phyloP scores from a whole-genome alignment of 1,140 invertebrate genomes.

The Drosophila tsacasi region DNA sequence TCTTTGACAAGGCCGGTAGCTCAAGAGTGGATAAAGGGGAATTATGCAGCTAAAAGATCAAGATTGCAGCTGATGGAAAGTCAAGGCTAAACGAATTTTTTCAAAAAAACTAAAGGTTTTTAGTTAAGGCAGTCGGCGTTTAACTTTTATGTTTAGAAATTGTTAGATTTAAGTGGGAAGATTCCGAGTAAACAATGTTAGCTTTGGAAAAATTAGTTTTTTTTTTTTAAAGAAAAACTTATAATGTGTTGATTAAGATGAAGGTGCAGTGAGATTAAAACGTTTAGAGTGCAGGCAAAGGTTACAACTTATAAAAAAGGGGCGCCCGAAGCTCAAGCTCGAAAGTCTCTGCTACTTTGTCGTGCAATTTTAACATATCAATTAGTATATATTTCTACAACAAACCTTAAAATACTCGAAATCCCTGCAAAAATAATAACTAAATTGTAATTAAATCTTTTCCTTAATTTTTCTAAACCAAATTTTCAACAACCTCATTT shows the following conservation, averaged over 20 bases:
- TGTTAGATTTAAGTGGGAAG: constrained; percentile 1
- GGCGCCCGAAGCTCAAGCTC: not conserved
- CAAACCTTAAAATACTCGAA: not conserved
- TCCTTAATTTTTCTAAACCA: not conserved
- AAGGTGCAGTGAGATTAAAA: not conserved
- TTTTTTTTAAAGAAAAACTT: not conserved
- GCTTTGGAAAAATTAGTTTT: not conserved
- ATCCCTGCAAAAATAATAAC: not conserved
- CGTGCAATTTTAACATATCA: not conserved
- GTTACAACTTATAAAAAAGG: not conserved
- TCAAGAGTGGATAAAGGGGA: constrained; percentile 15
- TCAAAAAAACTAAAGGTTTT: constrained; percentile 10
- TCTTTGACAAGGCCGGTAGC: constrained; percentile 53
- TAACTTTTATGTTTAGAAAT: constrained; percentile 22
- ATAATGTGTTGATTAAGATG: not conserved
- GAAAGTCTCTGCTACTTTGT: not conserved
- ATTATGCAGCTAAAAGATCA: constrained; percentile 43
- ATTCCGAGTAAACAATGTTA: constrained; percentile 2
- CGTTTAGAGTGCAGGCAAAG: not conserved
- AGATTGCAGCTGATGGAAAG: constrained; percentile 43
- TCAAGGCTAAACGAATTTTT: constrained; percentile 33
- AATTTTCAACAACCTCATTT: not conserved
- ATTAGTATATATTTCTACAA: not conserved
- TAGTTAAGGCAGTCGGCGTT: constrained; percentile 5
- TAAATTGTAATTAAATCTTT: not conserved